Percentiles rank a stretch among this genome's conserved stretches.
phyloP scores from a whole-genome alignment of 1,140 invertebrate species.

The Trinorchestia longiramus region DNA sequence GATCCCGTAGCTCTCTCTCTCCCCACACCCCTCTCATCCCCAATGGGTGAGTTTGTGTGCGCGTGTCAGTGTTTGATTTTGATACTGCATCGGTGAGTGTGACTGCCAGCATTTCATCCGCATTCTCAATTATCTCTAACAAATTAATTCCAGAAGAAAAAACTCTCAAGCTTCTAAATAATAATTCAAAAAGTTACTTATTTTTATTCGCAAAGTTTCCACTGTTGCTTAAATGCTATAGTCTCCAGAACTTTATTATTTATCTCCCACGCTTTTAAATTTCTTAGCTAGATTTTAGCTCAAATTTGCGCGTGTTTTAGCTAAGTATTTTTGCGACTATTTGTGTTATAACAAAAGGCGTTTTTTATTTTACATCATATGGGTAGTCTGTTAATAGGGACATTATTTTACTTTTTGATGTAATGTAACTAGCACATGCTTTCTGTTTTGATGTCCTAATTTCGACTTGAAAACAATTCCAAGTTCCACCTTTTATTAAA shows the following conservation, averaged over 20 bases:
- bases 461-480: not conserved
- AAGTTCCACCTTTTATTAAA: not conserved
- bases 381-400: no score
- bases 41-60: slow-evolving; percentile 47
- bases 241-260: not conserved
- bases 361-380: no score
- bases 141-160: not conserved
- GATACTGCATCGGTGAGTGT: not conserved
- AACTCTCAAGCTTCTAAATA: not conserved
- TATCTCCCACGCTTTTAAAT: not conserved
- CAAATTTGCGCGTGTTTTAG: not conserved
- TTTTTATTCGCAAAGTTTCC: not conserved
- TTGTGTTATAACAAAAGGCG: no score
- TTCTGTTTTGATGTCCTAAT: not conserved
- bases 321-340: no score
- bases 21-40: slow-evolving; percentile 28
- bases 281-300: not conserved
- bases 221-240: not conserved
- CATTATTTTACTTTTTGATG: no score
- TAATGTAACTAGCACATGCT: not conserved
- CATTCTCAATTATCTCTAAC: not conserved
- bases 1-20: not conserved
- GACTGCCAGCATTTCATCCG: not conserved
- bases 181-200: not conserved
- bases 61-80: not conserved